phyloP scores from a whole-genome alignment of 2,113 vertebrate species.

The Peromyscus polionotus region DNA sequence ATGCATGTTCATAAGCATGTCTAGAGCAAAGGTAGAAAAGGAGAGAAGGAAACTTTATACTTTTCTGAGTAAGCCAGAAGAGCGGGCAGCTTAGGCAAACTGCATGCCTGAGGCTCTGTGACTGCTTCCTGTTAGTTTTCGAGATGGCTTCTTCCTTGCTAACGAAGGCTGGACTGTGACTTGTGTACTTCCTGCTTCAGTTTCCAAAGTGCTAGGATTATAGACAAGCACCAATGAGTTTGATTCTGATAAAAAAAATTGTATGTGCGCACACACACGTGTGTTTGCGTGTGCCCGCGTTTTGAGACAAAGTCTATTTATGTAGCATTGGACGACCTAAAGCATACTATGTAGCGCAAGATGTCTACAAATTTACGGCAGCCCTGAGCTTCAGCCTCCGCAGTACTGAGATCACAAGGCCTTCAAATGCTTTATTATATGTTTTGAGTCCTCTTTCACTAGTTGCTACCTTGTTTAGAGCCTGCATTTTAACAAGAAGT shows the following conservation, averaged over 20 bases:
- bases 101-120: not conserved
- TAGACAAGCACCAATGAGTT: not conserved
- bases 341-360: not conserved
- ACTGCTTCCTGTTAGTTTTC: not conserved
- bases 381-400: not conserved
- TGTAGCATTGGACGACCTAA: not conserved
- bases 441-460: not conserved
- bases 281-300: not conserved
- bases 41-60: not conserved
- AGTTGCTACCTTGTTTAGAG: not conserved
- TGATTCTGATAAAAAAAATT: not conserved
- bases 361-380: no score
- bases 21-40: not conserved
- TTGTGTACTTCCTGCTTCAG: not conserved
- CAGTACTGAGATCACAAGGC: no score
- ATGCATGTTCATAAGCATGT: not conserved
- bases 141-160: not conserved
- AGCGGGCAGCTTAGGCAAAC: not conserved
- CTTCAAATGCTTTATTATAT: slow-evolving; percentile 6
- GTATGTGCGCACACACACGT: not conserved
- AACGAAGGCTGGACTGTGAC: not conserved
- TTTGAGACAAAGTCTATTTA: not conserved
- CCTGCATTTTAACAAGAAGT: not conserved
- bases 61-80: not conserved
- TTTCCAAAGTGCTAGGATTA: not conserved